Evolutionary conservation across 2,888 invertebrate species (phyloP), one percentile per base, ranked within the genome.

Genomic region (Platypus cylindrus): DNA sequence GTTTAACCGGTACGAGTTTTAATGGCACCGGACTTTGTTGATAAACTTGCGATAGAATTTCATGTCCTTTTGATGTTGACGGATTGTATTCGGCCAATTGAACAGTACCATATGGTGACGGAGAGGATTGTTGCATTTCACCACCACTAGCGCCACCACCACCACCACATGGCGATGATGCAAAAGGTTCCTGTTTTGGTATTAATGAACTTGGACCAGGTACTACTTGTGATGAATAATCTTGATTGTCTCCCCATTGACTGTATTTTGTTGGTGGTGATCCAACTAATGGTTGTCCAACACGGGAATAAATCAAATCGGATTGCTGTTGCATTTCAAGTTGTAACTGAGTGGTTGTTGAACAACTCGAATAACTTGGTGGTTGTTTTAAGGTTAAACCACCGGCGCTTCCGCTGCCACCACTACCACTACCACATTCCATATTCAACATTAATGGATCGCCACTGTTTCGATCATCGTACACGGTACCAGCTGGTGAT

Each of bases 51-150:
- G 87, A 89, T n/a, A 91, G 69, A 46, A 91, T 91, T 64, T 91
- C 91, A 64, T 91, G 91, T 7, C 91, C 91, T 62, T 91, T 91
- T 55, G 87, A 89, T 32, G 91, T 91, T 52, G 89, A 86, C 29
- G 89, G 90, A 66, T 89, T 90, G 68, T 90, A 91, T 58, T 90
- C 90, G 34, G 91, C 91, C 44, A 91, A 68, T 53, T 86, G 82
- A 18, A 87, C 84, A 23, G 39, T 11, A 30, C 63, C 61, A 36
- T 51, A 49, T 8, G 45, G 39, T 61, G 67, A 45, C 28, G 40
- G 41, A 14, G 37, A 56, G 50, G 18, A 11, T 42, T 52, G 65
- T 50, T 58, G 62, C 25, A 59, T 46, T 28, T 60, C 60, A 40
- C 54, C 54, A 38, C 55, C 54, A 44, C 56, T 56, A n/a, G n/a